Evolutionary conservation across 2,797 vertebrate genomes (phyloP), one percentile per base, ranked within the genome.

Genomic region (Menidia menidia): DNA sequence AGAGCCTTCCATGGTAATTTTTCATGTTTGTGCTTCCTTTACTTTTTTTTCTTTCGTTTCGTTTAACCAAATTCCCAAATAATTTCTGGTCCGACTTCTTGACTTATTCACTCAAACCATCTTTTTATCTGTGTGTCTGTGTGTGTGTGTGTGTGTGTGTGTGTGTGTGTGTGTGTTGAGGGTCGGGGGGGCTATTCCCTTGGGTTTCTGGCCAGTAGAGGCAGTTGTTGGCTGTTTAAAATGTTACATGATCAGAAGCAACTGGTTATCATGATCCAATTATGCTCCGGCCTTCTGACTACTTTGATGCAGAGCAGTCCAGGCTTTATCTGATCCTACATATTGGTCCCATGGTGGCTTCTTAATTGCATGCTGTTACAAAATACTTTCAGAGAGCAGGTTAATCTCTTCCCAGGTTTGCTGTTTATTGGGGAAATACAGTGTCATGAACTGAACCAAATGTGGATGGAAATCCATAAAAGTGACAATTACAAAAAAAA

Each of bases 301-400:
- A 13, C 76, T 81, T 81, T 79, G 75, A 83, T 78, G 53, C 51
- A 51, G 70, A 71, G 48, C 80, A 69, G 73, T 32, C 54, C 1
- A 10, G 60, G 50, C 57, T 85, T 84, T 65, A 87, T 84, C 83
- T 80, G 82, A 89, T 86, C 58, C 51, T 68, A 64, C 35, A 39
- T 72, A 83, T 84, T 82, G 73, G 81, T 81, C 87, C 71, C 78
- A 66, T 67, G 75, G 63, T 44, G 63, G 63, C 57, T 81, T 87
- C 64, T 58, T 44, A 72, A 68, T 60, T 76, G 48, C 64, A 63
- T 55, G 59, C 18, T 1, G 3, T 77, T 78, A 80, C 53, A 77
- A 84, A 81, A 82, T 62, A 73, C 68, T 58, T 33, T 6, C 64
- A 61, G 51, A 31, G 8, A 68, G 54, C 60, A 54, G 50, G 64